phyloP scores from a whole-genome alignment of 1,140 invertebrate genomes.

The Sminthurides bifidus region DNA sequence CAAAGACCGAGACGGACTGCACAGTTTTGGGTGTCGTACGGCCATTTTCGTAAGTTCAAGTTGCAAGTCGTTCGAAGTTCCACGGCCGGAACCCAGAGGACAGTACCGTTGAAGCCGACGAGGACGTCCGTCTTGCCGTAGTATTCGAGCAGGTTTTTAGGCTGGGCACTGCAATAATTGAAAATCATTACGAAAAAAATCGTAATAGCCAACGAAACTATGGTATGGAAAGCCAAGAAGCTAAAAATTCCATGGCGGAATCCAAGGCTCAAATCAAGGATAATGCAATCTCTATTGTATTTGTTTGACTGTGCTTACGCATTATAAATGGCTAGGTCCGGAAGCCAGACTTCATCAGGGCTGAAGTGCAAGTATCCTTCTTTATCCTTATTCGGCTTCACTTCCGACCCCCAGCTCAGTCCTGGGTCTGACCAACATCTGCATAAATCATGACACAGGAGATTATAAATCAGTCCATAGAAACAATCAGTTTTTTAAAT shows the following conservation, averaged over 20 bases:
- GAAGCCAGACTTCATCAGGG: constrained; percentile 18
- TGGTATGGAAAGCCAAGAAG: not conserved
- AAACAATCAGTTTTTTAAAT: no score
- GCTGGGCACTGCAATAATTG: constrained; percentile 19
- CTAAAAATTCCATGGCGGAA: not conserved
- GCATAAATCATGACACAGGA: no score
- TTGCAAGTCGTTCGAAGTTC: constrained; percentile 52
- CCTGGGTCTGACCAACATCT: constrained; percentile 10
- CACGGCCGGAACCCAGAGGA: constrained; percentile 55
- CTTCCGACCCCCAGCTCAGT: constrained; percentile 6
- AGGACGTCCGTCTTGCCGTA: constrained; percentile 47
- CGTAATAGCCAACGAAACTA: not conserved
- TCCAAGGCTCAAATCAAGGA: not conserved
- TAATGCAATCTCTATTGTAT: not conserved
- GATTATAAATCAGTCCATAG: no score
- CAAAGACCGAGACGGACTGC: constrained; percentile 51
- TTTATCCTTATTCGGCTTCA: not conserved
- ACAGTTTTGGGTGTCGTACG: constrained; percentile 57
- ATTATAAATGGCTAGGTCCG: constrained; percentile 14
- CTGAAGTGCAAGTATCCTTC: constrained; percentile 12
- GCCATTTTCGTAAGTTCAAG: constrained; percentile 54
- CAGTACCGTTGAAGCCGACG: constrained; percentile 43
- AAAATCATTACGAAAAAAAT: constrained; percentile 1
- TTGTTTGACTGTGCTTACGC: not conserved
- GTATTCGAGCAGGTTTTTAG: constrained; percentile 40